phyloP scores from a whole-genome alignment of 1,140 invertebrate species.

The Whitmania pigra region DNA sequence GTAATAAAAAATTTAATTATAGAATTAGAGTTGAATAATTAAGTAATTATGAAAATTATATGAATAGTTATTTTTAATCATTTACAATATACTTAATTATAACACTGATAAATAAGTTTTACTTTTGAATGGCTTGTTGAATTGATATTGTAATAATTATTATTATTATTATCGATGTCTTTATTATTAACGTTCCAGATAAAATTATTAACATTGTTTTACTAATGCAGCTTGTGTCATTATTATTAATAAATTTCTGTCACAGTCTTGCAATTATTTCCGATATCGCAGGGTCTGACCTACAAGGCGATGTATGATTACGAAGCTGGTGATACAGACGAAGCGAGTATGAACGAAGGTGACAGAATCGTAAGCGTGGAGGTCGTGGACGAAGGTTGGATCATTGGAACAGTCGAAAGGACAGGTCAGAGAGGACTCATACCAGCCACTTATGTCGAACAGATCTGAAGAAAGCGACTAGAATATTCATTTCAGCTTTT shows the following conservation, averaged over 20 bases:
- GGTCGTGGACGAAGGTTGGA: conserved; percentile 90
- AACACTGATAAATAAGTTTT: too few species aligned
- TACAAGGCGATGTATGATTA: conserved; percentile 95
- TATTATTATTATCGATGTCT: background rate
- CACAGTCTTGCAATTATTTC: background rate
- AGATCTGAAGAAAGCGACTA: background rate
- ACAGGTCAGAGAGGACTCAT: conserved; percentile 90
- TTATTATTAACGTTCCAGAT: background rate
- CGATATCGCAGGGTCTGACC: conserved; percentile 36
- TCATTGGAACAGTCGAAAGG: conserved; percentile 84
- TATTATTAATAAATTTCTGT: background rate
- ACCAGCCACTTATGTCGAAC: conserved; percentile 93
- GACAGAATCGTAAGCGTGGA: conserved; percentile 89
- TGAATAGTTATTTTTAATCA: too few species aligned
- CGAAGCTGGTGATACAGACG: conserved; percentile 85
- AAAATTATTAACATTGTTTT: background rate
- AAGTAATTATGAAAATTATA: too few species aligned
- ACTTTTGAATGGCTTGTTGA: background rate
- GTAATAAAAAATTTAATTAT: too few species aligned
- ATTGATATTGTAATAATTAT: background rate
- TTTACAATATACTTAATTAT: too few species aligned
- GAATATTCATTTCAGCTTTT: too few species aligned
- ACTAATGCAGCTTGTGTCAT: background rate
- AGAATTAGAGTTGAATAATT: too few species aligned
- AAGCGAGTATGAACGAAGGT: conserved; percentile 87